These are phyloP conservation scores for Dryadula phaetusa DNA, from an alignment of 2,888 invertebrate species.

Conservation along the genomic window DNA sequence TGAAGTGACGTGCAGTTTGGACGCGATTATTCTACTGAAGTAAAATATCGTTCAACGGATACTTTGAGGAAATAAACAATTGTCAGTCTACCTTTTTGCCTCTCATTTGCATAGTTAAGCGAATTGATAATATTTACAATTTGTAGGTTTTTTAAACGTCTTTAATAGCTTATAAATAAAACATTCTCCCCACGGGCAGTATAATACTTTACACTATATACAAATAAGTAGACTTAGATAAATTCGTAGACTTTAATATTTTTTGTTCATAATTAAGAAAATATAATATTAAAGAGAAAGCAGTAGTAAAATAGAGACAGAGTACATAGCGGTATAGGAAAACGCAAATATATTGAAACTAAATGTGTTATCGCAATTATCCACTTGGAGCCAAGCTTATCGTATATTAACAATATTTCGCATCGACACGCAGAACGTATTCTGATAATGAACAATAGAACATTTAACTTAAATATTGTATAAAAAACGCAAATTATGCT, in stretches of 20 bases:
- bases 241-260: too few species aligned
- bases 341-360: slow-evolving; percentile 42
- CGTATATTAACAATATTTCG: slow-evolving; percentile 46
- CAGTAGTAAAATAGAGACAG: slow-evolving; percentile 11
- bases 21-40: slow-evolving; percentile 52
- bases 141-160: background rate
- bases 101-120: slow-evolving; percentile 38
- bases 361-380: slow-evolving; percentile 49
- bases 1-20: slow-evolving; percentile 65
- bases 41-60: slow-evolving; percentile 59
- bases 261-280: too few species aligned
- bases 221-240: background rate
- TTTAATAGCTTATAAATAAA: background rate
- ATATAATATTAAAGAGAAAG: background rate
- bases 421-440: slow-evolving; percentile 29
- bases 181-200: background rate
- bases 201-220: background rate
- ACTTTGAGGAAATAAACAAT: slow-evolving; percentile 68
- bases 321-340: slow-evolving; percentile 28
- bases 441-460: slow-evolving; percentile 32
- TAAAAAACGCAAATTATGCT: background rate
- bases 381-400: slow-evolving; percentile 48
- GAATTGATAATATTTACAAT: slow-evolving; percentile 4
- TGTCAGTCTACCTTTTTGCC: slow-evolving; percentile 51
- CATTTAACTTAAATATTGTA: slow-evolving; percentile 5